phyloP scores from a whole-genome alignment of 2,113 vertebrate species.

The Hystrix cristata region DNA sequence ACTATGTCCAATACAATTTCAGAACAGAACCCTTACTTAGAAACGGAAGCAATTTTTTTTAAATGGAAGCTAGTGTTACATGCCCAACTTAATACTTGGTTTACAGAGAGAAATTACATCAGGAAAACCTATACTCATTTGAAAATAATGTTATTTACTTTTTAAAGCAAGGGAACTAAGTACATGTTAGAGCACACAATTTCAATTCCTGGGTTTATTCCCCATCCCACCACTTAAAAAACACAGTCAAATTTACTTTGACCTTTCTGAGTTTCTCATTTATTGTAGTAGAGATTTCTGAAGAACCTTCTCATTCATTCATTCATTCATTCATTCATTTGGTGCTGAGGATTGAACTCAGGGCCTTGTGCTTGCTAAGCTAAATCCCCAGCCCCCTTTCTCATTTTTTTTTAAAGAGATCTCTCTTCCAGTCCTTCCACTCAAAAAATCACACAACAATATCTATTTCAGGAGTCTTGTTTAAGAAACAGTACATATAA shows the following conservation, averaged over 20 bases:
- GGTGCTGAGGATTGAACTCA: no score
- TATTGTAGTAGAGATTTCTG: neutral
- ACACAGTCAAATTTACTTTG: constrained; percentile 5
- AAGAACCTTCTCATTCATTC: neutral
- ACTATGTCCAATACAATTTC: neutral
- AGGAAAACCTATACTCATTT: constrained; percentile 3
- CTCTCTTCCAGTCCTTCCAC: neutral
- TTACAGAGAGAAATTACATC: constrained; percentile 35
- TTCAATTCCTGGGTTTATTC: constrained; percentile 4
- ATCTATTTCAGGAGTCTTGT: neutral
- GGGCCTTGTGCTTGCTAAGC: no score
- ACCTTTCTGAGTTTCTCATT: constrained; percentile 13
- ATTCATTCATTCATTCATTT: no score
- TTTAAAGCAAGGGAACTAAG: constrained; percentile 25
- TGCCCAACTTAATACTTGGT: neutral
- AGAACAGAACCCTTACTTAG: neutral
- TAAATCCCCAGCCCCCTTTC: no score
- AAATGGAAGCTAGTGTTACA: neutral
- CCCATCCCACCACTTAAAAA: neutral
- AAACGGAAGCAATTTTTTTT: constrained; percentile 29
- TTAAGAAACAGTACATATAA: constrained; percentile 23
- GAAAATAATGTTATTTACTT: constrained; percentile 11
- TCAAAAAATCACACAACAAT: neutral
- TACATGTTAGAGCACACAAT: neutral
- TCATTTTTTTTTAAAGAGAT: neutral